Base-by-base conservation (phyloP, 2,113 vertebrate genomes). In the Rhynchomys soricoides region DNA sequence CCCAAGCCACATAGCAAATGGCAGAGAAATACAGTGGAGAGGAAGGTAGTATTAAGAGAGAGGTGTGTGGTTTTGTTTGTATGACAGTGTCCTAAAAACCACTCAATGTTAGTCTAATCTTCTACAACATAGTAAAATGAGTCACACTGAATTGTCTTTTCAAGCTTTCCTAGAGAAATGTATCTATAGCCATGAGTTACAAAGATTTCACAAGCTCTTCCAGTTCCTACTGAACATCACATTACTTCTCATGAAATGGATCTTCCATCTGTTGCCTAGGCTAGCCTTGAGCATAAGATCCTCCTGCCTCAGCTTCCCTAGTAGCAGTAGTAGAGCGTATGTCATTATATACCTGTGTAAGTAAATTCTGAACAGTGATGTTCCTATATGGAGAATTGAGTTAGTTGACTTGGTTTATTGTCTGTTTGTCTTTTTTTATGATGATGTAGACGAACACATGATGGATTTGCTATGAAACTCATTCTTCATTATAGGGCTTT, bases 301-400 rank as follows among this genome's bases (percentile, higher is more conserved):
- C 15, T 57, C 15, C 40, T 57, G 62, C 7, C 22, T 16, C 57
- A n/a, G 31, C 12, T 66, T 57, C 55, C 55, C 43, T 0, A 29
- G 43, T 19, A 71, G 74, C 12, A 31, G 22, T 0, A 17, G 66
- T 68, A 17, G 4, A 50, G 43, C 22, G 0, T 37, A 2, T 22
- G 5, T 6, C 50, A 73, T 6, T 22, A 45, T 13, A 37, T 3
- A 7, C 3, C 2, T 0, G 5, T 70, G 0, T 40, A 21, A 29
- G 73, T 74, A 40, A n/a, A 37, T n/a, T 83, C 77, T 50, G 45
- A 59, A n/a, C 88, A 55, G 89, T 21, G 43, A 34, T 66, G 75
- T 91, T 13, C 92, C 45, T 95, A 48, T 95, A 59, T 26, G 34
- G 31, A n/a, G 21, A 52, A 70, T 37, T n/a, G 50, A 68, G 92